Base-by-base conservation (phyloP, 1,140 invertebrate species). In the Drosophila cardini region DNA sequence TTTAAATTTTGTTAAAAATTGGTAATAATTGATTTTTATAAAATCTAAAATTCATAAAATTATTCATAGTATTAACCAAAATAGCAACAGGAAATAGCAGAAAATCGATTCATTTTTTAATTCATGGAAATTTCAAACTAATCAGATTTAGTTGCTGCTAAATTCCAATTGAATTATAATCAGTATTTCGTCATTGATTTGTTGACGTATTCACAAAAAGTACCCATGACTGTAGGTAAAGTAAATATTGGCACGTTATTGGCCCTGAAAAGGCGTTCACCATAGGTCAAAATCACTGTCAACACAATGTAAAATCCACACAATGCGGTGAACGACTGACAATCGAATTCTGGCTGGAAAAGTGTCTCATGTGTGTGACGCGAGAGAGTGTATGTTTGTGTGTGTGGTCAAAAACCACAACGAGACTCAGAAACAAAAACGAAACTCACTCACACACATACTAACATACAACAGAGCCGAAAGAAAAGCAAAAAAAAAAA, bases 231-330 rank as follows among this genome's bases (percentile, higher is more conserved):
- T 26, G 21, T 26, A 26, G 21, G 21, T 40, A 5, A 11, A 40
- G 1, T 13, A 11, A 4, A 40, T 40, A 40, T 11, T 10, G 13
- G 11, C 38, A 11, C 38, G 38, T 40, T 40, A 3, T n/a, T 64
- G 13, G 30, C 38, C 48, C 32, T 55, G 55, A 57, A 56, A 15
- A 38, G 50, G 26, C 6, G 34, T 52, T 52, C 48, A 7, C n/a
- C 42, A 60, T 63, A 60, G 78, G 78, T 72, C 53, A 48, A 30
- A 34, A 8, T 34, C 26, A 43, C 52, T 34, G 38, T 43, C 77
- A 80, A 80, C 60, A 62, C 69, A 72, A 58, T 72, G 61, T 58
- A 74, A 72, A 70, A 57, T 65, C 50, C 40, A 61, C 57, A 57
- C n/a, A 50, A 36, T 18, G 32, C 13, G 26, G 38, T 13, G n/a